Base-by-base conservation (phyloP, 2,888 invertebrate species). In the Subacronicta megacephala region DNA sequence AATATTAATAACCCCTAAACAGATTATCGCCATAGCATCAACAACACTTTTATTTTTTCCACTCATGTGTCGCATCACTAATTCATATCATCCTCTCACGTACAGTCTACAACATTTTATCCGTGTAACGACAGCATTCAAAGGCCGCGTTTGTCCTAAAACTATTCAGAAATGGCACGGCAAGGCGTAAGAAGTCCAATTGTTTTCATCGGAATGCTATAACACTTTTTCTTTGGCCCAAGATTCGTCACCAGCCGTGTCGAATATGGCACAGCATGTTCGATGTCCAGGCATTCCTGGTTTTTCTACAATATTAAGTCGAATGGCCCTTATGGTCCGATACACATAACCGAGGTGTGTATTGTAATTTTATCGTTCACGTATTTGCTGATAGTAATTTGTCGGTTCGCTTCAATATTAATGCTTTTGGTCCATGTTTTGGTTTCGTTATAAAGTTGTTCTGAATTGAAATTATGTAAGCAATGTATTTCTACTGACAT, bases 211-310 rank as follows among this genome's bases (percentile, higher is more conserved):
- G 84, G 88, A 85, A 89, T 87, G 85, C 81, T 72, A 79, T 79
- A 78, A 59, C 50, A 50, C 20, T 54, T 47, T 68, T 75, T 72
- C 55, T 58, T 42, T 35, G 45, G 45, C 6, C 38, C 75, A 70
- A 73, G 77, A 58, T 80, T 80, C 80, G 80, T 81, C 89, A 86
- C 88, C 78, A 77, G 56, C 68, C 80, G 89, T 82, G 89, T 84
- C 77, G 81, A 78, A 77, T 73, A 77, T 79, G 78, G 74, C 84
- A 84, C 85, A 74, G 72, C 54, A 56, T 49, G 51, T 36, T 12
- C 62, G 46, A 66, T 72, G 73, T 59, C 61, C 52, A 63, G 44
- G 51, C 72, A 77, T 80, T 72, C 77, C 61, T 64, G 45, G 63
- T 76, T 81, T 78, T 79, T 77, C 71, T 63, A 61, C 62, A 62